Conservation (phyloP, 37 sponge, comb jelly and placozoan genomes). For the Trichoplax adhaerens region DNA sequence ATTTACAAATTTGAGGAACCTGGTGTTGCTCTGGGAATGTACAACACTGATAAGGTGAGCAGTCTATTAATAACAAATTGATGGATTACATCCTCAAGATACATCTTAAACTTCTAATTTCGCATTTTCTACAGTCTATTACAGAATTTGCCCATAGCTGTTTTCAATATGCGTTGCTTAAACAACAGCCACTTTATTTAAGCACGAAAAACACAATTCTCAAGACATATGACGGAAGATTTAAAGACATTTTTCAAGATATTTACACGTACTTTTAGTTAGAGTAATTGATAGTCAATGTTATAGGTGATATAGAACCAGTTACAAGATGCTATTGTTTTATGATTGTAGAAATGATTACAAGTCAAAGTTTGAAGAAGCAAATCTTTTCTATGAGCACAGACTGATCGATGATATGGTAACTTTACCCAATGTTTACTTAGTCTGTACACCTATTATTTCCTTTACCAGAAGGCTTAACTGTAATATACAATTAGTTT, state of each 20-base stretch:
- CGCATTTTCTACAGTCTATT: conserved; percentile 14
- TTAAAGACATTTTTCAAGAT: conserved; percentile 28
- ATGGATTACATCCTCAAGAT: not conserved
- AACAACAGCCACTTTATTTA: conserved; percentile 24
- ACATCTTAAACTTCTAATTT: conserved; percentile 3
- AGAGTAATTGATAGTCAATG: not conserved
- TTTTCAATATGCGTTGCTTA: conserved; percentile 26
- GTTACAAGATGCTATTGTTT: not conserved
- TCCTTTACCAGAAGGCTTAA: not conserved
- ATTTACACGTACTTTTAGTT: conserved; percentile 6
- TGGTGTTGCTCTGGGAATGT: conserved; percentile 11
- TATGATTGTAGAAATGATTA: conserved; percentile 5
- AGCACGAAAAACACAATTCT: conserved; percentile 16
- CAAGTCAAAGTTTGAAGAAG: conserved; percentile 21
- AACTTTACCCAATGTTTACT: not conserved
- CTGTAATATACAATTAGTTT: not conserved
- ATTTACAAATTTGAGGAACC: conserved; percentile 3
- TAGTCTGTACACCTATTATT: not conserved
- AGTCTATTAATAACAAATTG: not conserved
- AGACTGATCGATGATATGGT: conserved; percentile 36
- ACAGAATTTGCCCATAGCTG: conserved; percentile 35
- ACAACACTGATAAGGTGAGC: conserved; percentile 8
- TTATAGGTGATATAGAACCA: not conserved
- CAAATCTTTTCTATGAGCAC: conserved; percentile 23
- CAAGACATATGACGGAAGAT: conserved; percentile 24